Base-by-base conservation (phyloP, 2,888 invertebrate genomes). In the Ennomos fuscantarius region DNA sequence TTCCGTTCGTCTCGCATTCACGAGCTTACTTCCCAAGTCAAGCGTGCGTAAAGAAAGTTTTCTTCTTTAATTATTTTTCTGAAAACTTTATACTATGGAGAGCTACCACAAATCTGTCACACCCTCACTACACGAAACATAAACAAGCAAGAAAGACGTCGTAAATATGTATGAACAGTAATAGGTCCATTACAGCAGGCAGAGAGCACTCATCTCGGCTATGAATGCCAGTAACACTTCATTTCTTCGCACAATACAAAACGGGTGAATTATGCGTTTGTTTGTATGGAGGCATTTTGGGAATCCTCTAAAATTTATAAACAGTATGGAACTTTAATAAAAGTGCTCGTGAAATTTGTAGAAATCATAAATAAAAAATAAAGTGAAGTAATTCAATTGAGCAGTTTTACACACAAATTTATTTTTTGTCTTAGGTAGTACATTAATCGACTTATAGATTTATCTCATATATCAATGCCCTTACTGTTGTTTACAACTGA, bases 261-360 rank as follows among this genome's bases (percentile, higher is more conserved):
- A 63, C 66, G 60, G 53, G 49, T 70, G 68, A 70, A 68, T 68
- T 70, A 65, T 66, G 61, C 58, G 58, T 62, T 55, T 66, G 62
- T 69, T 69, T 73, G 68, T 66, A 67, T 68, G 56, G 72, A 77
- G 69, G 66, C 74, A 72, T 78, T 79, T 73, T 67, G 68, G 73
- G 77, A 73, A 82, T 81, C 84, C 79, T 53, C 40, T 35, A 9
- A n/a, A 39, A 35, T 41, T 9, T 47, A 52, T n/a, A 31, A n/a
- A 32, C 53, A 59, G 58, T 59, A 59, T n/a, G 52, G 40, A 24
- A 24, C 24, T 3, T 24, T 24, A 24, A 24, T 24, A 24, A 24
- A 24, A 24, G 2, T 24, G 24, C 6, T 24, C 24, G 2, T 24
- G 5, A 24, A 24, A 24, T 24, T 24, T 24, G 24, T 24, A 24